phyloP scores from a whole-genome alignment of 2,797 vertebrate species.

The Crocidura indochinensis region DNA sequence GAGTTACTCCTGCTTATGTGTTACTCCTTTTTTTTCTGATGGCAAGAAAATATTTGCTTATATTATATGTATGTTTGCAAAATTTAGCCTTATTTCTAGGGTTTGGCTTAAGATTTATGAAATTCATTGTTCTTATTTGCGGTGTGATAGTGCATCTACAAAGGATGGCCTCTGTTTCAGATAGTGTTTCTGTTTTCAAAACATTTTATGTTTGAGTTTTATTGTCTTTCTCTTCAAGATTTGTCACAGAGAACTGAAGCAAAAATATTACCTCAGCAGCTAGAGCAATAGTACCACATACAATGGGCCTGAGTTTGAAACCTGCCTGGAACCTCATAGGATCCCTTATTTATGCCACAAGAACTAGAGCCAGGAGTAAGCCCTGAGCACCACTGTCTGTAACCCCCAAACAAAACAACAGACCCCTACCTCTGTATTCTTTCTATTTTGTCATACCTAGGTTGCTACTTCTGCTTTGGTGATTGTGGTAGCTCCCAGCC shows the following conservation, averaged over 20 bases:
- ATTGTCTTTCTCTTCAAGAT: slow-evolving; percentile 31
- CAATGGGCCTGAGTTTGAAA: no score
- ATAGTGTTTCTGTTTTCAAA: slow-evolving; percentile 23
- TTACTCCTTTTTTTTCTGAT: slow-evolving; percentile 44
- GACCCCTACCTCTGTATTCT: no score
- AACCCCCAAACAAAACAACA: no score
- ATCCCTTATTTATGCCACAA: no score
- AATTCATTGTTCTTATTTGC: slow-evolving; percentile 34
- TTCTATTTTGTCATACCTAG: no score
- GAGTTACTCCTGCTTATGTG: neutral
- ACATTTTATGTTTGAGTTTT: neutral
- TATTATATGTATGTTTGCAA: slow-evolving; percentile 21
- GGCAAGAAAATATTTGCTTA: slow-evolving; percentile 3
- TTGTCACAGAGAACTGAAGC: slow-evolving; percentile 3
- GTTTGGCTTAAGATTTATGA: slow-evolving; percentile 49
- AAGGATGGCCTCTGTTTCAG: slow-evolving; percentile 13
- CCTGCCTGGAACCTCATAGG: no score
- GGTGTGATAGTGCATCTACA: neutral
- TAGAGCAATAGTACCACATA: no score
- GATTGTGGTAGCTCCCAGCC: no score
- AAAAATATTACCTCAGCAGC: neutral
- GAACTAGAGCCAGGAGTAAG: no score
- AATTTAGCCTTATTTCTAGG: slow-evolving; percentile 6
- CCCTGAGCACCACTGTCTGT: no score
- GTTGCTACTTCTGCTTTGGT: no score